A percentile compares a stretch with the other conserved stretches of the same genome.
phyloP scores from a whole-genome alignment of 2,797 vertebrate species.

The Lepus townsendii region DNA sequence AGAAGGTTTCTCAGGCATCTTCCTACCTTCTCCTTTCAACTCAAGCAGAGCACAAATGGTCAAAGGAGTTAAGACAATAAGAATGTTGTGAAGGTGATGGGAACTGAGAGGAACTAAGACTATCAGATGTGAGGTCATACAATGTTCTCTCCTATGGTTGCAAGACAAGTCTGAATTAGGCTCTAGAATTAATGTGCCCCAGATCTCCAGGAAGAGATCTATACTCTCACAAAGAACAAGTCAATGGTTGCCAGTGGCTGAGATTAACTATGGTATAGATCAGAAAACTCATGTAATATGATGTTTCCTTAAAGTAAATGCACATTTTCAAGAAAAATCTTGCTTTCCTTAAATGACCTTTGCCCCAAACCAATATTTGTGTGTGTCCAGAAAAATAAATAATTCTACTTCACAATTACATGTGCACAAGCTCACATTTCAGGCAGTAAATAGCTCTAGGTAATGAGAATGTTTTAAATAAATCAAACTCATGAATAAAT shows the following conservation, averaged over 20 bases:
- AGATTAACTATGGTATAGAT: background rate
- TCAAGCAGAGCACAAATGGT: background rate
- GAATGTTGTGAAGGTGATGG: background rate
- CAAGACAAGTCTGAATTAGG: background rate
- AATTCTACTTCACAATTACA: constrained; percentile 30
- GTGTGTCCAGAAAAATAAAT: background rate
- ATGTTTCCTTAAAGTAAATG: constrained; percentile 1
- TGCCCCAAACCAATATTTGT: background rate
- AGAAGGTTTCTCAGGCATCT: background rate
- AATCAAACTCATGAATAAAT: constrained; percentile 74
- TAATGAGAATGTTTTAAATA: constrained; percentile 68
- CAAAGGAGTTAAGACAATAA: background rate
- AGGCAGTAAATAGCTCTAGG: constrained; percentile 57
- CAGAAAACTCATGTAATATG: background rate
- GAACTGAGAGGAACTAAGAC: background rate
- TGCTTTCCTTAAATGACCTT: background rate
- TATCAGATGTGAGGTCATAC: background rate
- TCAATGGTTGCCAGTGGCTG: background rate
- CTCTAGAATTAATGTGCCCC: background rate
- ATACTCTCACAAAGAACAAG: background rate
- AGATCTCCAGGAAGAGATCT: background rate
- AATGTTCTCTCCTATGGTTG: background rate
- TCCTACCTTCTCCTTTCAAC: background rate
- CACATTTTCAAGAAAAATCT: constrained; percentile 1
- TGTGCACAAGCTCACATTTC: background rate